Evolutionary conservation across 2,113 vertebrate genomes (phyloP).

Genomic region (Panthera leo): DNA sequence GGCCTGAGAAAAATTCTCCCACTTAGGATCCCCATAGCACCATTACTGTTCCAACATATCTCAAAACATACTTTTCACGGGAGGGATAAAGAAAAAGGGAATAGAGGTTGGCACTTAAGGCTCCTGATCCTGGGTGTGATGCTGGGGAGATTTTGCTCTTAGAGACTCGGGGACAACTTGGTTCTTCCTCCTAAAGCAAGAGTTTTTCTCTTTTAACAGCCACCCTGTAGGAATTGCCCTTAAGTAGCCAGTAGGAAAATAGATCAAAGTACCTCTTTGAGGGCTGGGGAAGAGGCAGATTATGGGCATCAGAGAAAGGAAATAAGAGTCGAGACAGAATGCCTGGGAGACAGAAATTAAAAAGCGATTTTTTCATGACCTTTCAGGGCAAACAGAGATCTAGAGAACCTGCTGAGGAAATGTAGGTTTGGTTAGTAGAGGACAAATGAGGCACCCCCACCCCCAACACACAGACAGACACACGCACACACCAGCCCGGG

Average conservation of each 20-base stretch:
- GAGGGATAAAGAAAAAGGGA: neutral
- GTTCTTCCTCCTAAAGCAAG: neutral
- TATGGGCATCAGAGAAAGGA: neutral
- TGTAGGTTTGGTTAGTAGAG: neutral
- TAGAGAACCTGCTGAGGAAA: neutral
- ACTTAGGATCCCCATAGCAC: neutral
- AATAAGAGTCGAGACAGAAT: neutral
- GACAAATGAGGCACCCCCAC: rapidly evolving
- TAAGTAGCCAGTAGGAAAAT: neutral
- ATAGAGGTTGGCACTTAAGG: neutral
- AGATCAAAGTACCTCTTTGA: neutral
- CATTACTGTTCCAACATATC: rapidly evolving
- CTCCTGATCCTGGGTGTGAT: neutral
- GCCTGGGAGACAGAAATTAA: neutral
- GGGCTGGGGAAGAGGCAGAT: neutral
- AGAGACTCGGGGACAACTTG: neutral
- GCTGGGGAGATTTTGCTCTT: neutral
- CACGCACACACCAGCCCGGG: neutral
- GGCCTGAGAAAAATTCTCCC: too few relatives aligned
- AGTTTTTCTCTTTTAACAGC: neutral
- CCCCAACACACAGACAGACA: neutral
- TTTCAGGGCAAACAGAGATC: neutral
- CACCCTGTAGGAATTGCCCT: neutral
- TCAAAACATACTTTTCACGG: neutral
- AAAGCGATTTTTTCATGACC: neutral